Base-by-base conservation (phyloP, 2,888 invertebrate species). In the Neoitamus cyanurus region DNA sequence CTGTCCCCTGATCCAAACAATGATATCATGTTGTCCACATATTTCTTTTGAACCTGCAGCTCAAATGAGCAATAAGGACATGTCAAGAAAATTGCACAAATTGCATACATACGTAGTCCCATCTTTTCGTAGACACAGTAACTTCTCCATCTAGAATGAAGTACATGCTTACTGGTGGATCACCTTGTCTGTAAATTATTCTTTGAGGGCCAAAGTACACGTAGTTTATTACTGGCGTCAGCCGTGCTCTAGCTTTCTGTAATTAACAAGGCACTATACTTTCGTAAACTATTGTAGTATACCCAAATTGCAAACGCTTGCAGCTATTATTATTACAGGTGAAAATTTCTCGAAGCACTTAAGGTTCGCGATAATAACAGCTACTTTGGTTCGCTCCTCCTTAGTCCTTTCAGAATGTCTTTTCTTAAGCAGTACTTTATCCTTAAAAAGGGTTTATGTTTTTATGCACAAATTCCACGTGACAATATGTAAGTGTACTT, bases 111-210 rank as follows among this genome's bases (percentile, higher is more conserved):
- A 90, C 89, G 88, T 89, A 89, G 36, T 92, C 90, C 20, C 88
- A 88, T 0, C 87, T 46, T 5, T 7, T 87, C 31, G 85, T 88
- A 0, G 88, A 87, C 69, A 89, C 87, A 37, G 88, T 87, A 11
- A 93, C 91, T 88, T 93, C 92, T 2, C 96, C 96, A 0, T 92
- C 92, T 4, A 94, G 90, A 73, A 96, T 92, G 89, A 94, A 95
- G 89, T 94, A 95, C 73, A 95, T 88, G 0, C 93, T 93, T 84
- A 92, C 90, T 0, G 95, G 93, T 2, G 90, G 90, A 84, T 94
- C 93, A 11, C 93, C 93, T 88, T 95, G 93, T 11, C 93, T 93
- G 0, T 95, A 93, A 72, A 96, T 92, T 0, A 92, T 90, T 1
- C 94, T 92, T 0, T 92, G 93, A 0, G 94, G 92, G 0, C 92